Base-by-base conservation (phyloP, 1,140 invertebrate species). In the Aphis gossypii region DNA sequence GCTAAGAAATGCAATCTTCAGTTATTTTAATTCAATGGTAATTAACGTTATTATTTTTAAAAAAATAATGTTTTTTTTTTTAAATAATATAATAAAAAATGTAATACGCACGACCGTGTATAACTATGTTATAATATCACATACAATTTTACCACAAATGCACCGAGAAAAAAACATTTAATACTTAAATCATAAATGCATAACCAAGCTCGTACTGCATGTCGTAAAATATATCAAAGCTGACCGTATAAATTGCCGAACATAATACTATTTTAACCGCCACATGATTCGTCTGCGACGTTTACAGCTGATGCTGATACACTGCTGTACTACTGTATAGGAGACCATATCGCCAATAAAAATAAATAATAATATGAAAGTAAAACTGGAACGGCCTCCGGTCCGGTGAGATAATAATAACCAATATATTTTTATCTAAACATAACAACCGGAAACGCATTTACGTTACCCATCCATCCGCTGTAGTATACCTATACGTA, bases 381-480 rank as follows among this genome's bases (percentile, higher is more conserved):
- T 93, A 83, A 93, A 93, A 93, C 48, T 56, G 48, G 92, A 93
- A 51, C 48, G 48, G 25, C 51, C 8, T 35, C 51, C 7, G 6
- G 90, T 14, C n/a, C 46, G 44, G 21, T 92, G 91, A 82, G 91
- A 83, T 84, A 83, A 84, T 41, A 68, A 76, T 44, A 25, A 46
- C 46, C 91, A 44, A 51, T 46, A 44, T 51, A 51, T 20, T 41
- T 54, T 84, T 84, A 92, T 51, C 35, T 2, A n/a, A 92, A 76
- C 60, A 76, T 76, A 92, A 92, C 30, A 54, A 83, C 92, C 92
- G 92, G 92, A 93, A 93, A 93, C 35, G n/a, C 18, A 25, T 51
- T 92, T 86, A 93, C 92, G 82, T 93, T 41, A 38, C 35, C 41
- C 91, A 51, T 92, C 91, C 46, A 25, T 92, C 91, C 68, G 60